Evolutionary conservation across 1,140 invertebrate species (phyloP), one percentile per base, ranked within the genome.

Genomic region (Lasioglossum albipes): DNA sequence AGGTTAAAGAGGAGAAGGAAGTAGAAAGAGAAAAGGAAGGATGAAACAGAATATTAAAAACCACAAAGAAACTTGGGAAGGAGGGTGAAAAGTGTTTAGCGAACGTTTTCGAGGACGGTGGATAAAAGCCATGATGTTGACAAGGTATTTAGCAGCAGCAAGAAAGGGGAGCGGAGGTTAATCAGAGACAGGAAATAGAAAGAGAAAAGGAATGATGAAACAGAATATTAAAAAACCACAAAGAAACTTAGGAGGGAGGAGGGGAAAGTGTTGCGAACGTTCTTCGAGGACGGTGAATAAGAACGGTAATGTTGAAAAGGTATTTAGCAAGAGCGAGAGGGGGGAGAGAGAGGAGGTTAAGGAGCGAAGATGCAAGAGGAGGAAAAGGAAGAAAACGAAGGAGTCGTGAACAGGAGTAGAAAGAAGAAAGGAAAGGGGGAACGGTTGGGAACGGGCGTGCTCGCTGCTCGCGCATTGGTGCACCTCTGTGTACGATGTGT

Each of bases 381-480:
- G 75, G 72, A 82, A 87, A 80, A 78, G 82, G 84, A 75, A 70
- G 75, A 83, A 74, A 86, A 65, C 79, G 82, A 77, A 75, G 84
- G 71, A 69, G 70, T 27, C 45, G 72, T 27, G 76, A 69, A 75
- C n/a, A 45, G 36, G 54, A 64, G 52, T 41, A 31, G 66, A 81
- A 62, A 71, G 75, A 85, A 86, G 86, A 84, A 87, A 88, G 83
- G 88, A 89, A 82, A 87, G 84, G 90, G 90, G 84, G 85, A 89
- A 81, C 75, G 69, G 86, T 87, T 83, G 77, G 13, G 83, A 85
- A 87, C 88, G 88, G 89, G 91, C 91, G 89, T 90, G 88, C 89
- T 89, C 88, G 88, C 87, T 90, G 91, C 88, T 91, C 89, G 89
- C 90, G 91, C 91, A 92, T 92, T 92, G 91, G 91, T 90, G 87